Evolutionary conservation across 1,140 invertebrate genomes (phyloP), one percentile per base, ranked within the genome.

Genomic region (Lordiphosa collinella): DNA sequence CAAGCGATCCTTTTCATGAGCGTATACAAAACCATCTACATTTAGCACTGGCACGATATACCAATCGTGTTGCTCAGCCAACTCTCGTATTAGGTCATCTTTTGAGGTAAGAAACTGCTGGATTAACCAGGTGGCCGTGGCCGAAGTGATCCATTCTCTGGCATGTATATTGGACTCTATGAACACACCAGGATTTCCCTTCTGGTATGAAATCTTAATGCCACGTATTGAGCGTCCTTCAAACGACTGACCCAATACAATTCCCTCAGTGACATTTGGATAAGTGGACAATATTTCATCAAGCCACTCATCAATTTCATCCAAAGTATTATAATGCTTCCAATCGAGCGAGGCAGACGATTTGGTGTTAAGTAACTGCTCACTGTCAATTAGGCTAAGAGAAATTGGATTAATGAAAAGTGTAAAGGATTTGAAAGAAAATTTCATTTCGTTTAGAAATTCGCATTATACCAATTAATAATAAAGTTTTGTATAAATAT

Each of bases 11-110:
- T 67, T 67, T 55, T 79, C 88, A 43, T 92, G 91, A 2, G 91
- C 91, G 57, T 92, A 94, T 13, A 90, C 90, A 73, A 93, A 94
- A 6, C 94, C 94, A 88, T 95, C 94, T n/a, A 94, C 93, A 88
- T 95, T 95, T 0, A 92, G 71, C 1, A 94, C 90, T 0, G 94
- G 94, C 48, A 94, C 88, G 46, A 95, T 89, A 69, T 93, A 92
- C 92, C 93, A 94, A 59, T 94, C 91, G 53, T 89, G 90, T 47
- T 64, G 90, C 14, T 87, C 72, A 2, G 88, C 86, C 4, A 91
- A 69, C 12, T 89, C 65, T 10, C 75, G 57, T 2, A 91, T 56
- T 13, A 64, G 36, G 10, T 86, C 74, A 47, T 70, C 55, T 4
- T 65, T 64, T 2, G 85, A 88, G 51, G 87, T 71, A 1, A 90